Base-by-base conservation (phyloP, 2,113 vertebrate species). In the Sinocyclocheilus grahami region DNA sequence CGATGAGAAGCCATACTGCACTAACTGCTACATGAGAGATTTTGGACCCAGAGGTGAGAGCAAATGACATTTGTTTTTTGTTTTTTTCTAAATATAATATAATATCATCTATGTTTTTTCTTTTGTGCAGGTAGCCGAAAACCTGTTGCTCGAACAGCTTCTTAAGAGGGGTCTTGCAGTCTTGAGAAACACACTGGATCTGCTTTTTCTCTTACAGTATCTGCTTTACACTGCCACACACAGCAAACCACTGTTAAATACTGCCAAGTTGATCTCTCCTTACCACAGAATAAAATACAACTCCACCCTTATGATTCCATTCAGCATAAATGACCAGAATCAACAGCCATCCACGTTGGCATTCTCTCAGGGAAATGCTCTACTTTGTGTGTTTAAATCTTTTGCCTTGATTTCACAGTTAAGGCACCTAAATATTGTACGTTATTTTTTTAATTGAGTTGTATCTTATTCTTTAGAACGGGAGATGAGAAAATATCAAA, bases 1-100 rank as follows among this genome's bases (percentile, higher is more conserved):
- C 78, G 95, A 96, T 76, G 95, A 96, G 84, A 96, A 94, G 86
- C 95, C 96, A 13, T 96, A 94, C 87, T 96, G 95, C 87, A 92
- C 93, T 83, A 82, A 95, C 84, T 96, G 95, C 89, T 96, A 96
- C 86, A 89, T 96, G 90, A 94, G 89, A 90, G 90, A 87, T 80
- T 96, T 96, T 94, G 94, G 95, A 82, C 94, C 95, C 58, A 95
- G 93, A 94, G 95, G 95, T 96, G 91, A 91, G 2, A 48, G 1
- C 22, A 51, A 76, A 51, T 16, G 12, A 5, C 9, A 10, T 37
- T 37, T 37, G 13, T 16, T 3, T 42, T 42, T 42, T 30, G 18
- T 18, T 18, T 27, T 27, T 69, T 30, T 27, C 14, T 9, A 18
- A 60, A 48, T 48, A 48, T 37, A 20, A 20, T 51, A 51, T 51